Evolutionary conservation across 2,113 vertebrate genomes (phyloP), one percentile per base, ranked within the genome.

Genomic region (Aspidoscelis tigris): DNA sequence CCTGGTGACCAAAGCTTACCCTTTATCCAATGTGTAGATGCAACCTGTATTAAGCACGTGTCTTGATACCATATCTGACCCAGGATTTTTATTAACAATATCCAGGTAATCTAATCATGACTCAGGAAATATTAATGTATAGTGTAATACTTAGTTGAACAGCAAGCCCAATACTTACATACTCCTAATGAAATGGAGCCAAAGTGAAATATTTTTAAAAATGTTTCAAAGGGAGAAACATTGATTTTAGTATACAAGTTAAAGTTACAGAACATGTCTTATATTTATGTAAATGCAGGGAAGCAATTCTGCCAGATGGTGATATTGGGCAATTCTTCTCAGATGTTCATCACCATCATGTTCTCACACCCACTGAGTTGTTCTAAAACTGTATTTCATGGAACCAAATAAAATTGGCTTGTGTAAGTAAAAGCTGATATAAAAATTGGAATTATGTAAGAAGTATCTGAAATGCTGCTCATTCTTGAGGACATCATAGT

Each of bases 261-360:
- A 90, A 71, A 91, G 88, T 66, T 33, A 91, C 73, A 81, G 85
- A 82, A 26, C 16, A 91, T 88, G 88, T 84, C 86, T 88, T 91
- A 86, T 79, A 88, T 81, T 88, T 88, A 90, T 84, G 90, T 90
- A 85, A 85, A 90, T 86, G 86, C 61, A 43, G 24, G 86, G 93
- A 93, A 75, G 91, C 88, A 85, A 87, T 92, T 92, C 88, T 90
- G 89, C 80, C 93, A 95, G 93, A 95, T 94, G 94, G 92, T 92
- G 88, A 92, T 93, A 93, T 78, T 92, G 91, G 92, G 82, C 91
- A 93, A 91, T 93, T 90, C 70, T 80, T 80, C 58, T 80, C 70
- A 53, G 64, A 85, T 66, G 74, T 80, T 85, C 88, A 84, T 72
- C 69, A 86, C 90, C 80, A 0, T 92, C 93, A 91, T 90, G 92